These are phyloP conservation scores for Picus viridis DNA, from an alignment of 2,797 vertebrate genomes.

Conservation along the genomic window DNA sequence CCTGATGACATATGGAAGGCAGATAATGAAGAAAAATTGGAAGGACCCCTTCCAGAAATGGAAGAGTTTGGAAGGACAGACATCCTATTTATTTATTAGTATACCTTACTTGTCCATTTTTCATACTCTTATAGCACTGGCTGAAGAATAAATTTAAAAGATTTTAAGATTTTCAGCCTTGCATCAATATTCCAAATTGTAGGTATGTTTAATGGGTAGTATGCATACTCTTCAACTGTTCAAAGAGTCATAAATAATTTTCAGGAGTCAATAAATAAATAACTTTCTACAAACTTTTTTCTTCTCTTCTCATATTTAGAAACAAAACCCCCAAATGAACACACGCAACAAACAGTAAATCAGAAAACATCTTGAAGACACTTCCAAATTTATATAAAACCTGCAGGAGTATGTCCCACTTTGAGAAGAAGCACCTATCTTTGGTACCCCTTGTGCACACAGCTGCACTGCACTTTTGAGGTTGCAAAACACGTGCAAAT, in stretches of 20 bases:
- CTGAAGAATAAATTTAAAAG: background rate
- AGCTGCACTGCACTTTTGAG: background rate
- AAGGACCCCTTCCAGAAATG: background rate
- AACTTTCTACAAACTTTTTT: background rate
- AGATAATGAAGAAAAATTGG: background rate
- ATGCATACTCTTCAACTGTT: background rate
- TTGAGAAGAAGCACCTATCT: background rate
- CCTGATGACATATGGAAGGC: background rate
- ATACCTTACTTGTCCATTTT: background rate
- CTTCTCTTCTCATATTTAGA: background rate
- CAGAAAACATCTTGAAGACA: background rate
- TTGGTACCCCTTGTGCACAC: background rate
- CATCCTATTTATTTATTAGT: background rate
- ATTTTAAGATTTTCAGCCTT: background rate
- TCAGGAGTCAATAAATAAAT: background rate
- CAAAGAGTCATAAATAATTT: background rate
- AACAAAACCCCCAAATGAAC: background rate
- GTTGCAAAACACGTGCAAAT: background rate
- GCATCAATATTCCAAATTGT: background rate
- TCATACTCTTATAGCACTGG: background rate
- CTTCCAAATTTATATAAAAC: background rate
- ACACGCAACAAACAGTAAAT: fast-evolving
- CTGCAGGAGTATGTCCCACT: background rate
- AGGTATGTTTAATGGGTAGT: background rate
- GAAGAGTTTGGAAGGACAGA: background rate